These are phyloP conservation scores for Anaspis maculata DNA, from an alignment of 2,888 invertebrate genomes.

Conservation along the genomic window DNA sequence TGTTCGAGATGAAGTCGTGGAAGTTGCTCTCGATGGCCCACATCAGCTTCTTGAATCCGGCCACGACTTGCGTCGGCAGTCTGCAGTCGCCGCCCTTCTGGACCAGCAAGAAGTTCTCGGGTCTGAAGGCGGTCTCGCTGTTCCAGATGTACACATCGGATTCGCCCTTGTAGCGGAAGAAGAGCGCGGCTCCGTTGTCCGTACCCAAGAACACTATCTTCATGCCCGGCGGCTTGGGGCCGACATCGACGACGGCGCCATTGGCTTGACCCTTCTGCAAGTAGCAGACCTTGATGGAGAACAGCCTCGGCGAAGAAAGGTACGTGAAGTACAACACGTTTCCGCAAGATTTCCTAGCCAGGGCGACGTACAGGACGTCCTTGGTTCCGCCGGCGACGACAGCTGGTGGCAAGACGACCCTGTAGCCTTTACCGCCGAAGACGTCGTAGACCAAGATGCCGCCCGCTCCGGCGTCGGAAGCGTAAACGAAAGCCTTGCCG, in stretches of 20 bases:
- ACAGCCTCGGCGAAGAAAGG: slow-evolving; percentile 48
- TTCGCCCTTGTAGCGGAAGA: slow-evolving; percentile 55
- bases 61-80: slow-evolving; percentile 52
- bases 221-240: slow-evolving; percentile 43
- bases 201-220: slow-evolving; percentile 52
- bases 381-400: slow-evolving; percentile 37
- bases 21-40: slow-evolving; percentile 61
- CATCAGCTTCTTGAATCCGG: slow-evolving; percentile 50
- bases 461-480: slow-evolving; percentile 44
- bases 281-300: slow-evolving; percentile 48
- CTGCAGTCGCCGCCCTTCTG: slow-evolving; percentile 52
- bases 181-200: slow-evolving; percentile 51
- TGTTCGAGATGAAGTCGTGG: slow-evolving; percentile 53
- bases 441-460: slow-evolving; percentile 49
- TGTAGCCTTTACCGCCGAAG: slow-evolving; percentile 43
- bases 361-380: slow-evolving; percentile 52
- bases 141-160: slow-evolving; percentile 59
- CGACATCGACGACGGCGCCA: slow-evolving; percentile 51
- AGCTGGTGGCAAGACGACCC: slow-evolving; percentile 50
- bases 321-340: slow-evolving; percentile 49
- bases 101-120: slow-evolving; percentile 49
- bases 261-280: slow-evolving; percentile 47
- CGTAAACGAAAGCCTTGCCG: slow-evolving; percentile 43
- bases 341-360: slow-evolving; percentile 46
- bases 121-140: slow-evolving; percentile 48